Conservation (phyloP, 92 coral and sea anemone species). For the Actinernus sp. region DNA sequence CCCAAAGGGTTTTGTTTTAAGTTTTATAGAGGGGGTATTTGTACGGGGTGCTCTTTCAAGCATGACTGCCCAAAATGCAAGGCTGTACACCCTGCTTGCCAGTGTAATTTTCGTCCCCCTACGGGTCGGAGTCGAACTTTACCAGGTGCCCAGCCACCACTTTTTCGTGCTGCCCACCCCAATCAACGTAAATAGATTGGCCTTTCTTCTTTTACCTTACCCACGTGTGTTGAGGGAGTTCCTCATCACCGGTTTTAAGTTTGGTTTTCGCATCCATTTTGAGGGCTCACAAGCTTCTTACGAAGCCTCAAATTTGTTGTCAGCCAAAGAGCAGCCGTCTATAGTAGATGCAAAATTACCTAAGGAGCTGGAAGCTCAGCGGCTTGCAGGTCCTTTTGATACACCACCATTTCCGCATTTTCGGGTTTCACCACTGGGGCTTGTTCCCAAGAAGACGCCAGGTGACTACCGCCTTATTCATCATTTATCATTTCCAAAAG, state of each 20-base stretch:
- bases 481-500: conserved; percentile 35
- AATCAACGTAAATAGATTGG: too few species aligned
- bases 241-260: conserved; percentile 18
- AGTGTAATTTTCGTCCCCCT: conserved; percentile 60
- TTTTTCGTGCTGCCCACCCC: too few species aligned
- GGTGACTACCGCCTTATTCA: conserved; percentile 31
- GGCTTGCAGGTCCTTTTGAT: conserved; percentile 45
- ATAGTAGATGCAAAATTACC: conserved; percentile 19
- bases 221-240: conserved; percentile 27
- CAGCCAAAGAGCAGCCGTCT: conserved; percentile 20
- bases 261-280: conserved; percentile 47
- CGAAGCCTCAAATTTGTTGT: conserved; percentile 18
- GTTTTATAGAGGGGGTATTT: too few species aligned
- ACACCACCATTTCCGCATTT: conserved; percentile 38
- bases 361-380: conserved; percentile 27
- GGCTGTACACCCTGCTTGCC: conserved; percentile 11
- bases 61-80: too few species aligned
- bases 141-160: too few species aligned
- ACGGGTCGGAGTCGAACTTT: too few species aligned
- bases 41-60: too few species aligned
- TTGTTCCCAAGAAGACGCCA: conserved; percentile 39
- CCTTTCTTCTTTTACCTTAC: too few species aligned
- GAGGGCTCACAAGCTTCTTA: conserved; percentile 15
- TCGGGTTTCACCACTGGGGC: conserved; percentile 38
- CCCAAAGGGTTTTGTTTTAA: too few species aligned